Conservation (phyloP, 2,888 invertebrate species). For the Agonopterix alstromeriana region DNA sequence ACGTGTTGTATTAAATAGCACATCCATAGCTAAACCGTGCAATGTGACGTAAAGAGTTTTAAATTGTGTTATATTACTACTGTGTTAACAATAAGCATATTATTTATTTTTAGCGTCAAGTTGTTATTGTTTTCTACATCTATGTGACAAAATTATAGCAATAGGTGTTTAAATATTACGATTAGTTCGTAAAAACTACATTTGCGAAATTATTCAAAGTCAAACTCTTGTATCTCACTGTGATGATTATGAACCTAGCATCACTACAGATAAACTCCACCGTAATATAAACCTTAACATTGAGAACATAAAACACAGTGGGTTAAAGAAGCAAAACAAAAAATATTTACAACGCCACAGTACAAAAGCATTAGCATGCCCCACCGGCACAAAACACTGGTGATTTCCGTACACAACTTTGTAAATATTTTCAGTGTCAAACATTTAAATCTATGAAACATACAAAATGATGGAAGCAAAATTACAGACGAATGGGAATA, state of each 20-base stretch:
- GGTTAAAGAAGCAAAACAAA: constrained; percentile 54
- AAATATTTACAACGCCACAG: constrained; percentile 63
- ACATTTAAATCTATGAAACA: constrained; percentile 29
- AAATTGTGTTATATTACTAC: constrained; percentile 14
- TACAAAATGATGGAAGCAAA: constrained; percentile 44
- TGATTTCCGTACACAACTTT: constrained; percentile 22
- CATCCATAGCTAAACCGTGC: constrained; percentile 7
- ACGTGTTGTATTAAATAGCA: neutral
- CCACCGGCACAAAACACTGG: constrained; percentile 53
- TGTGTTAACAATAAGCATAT: constrained; percentile 36
- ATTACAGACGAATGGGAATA: constrained; percentile 34
- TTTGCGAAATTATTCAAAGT: constrained; percentile 66
- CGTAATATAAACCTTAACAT: constrained; percentile 40
- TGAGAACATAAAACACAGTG: constrained; percentile 54
- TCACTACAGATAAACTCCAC: constrained; percentile 41
- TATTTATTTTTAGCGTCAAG: constrained; percentile 20
- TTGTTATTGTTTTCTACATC: constrained; percentile 31
- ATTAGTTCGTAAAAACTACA: constrained; percentile 31
- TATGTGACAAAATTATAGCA: constrained; percentile 42
- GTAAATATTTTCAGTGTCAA: constrained; percentile 21
- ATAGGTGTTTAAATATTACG: constrained; percentile 29
- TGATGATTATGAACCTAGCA: constrained; percentile 64
- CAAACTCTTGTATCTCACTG: constrained; percentile 69
- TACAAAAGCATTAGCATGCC: constrained; percentile 70
- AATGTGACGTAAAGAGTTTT: constrained; percentile 10